Base-by-base conservation (phyloP, 2,888 invertebrate species). In the Lysandra bellargus region DNA sequence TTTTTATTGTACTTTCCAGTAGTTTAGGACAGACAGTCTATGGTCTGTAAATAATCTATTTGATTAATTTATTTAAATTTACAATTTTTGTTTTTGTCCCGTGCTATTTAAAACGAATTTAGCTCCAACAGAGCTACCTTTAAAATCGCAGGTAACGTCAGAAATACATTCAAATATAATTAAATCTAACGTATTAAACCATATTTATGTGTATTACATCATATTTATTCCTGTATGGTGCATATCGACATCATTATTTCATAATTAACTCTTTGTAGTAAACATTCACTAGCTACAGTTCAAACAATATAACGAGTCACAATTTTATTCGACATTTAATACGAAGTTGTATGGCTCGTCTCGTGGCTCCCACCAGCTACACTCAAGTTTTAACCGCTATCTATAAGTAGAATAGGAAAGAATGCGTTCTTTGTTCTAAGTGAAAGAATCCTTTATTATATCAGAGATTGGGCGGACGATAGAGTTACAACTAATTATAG, bases 191-290 rank as follows among this genome's bases (percentile, higher is more conserved):
- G n/a, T 23, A 64, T 2, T 9, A 64, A 7, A 30, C 30, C n/a
- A n/a, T n/a, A n/a, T n/a, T n/a, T n/a, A n/a, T n/a, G 30, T 85
- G 87, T 89, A 87, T 87, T 84, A 83, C 84, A 81, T 82, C 78
- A 33, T 69, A 69, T 37, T 69, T 69, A 69, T 69, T 53, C 33
- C 33, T 76, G 76, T 76, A 53, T 75, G 30, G 37, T 73, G 75
- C 75, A 49, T 75, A 57, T 69, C 76, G 53, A 30, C 76, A 76
- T 49, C 5, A 76, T 53, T 53, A 49, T 76, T 30, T 14, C 33
- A 76, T 76, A 76, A 57, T 76, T 76, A 76, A 76, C 76, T 57
- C 57, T 57, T 57, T 76, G 57, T 76, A 33, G 53, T 76, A 76
- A 76, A 33, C 75, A 74, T 74, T 30, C 49, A 76, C 75, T 74